Conservation (phyloP, 2,888 invertebrate genomes). For the Nineta flava region DNA sequence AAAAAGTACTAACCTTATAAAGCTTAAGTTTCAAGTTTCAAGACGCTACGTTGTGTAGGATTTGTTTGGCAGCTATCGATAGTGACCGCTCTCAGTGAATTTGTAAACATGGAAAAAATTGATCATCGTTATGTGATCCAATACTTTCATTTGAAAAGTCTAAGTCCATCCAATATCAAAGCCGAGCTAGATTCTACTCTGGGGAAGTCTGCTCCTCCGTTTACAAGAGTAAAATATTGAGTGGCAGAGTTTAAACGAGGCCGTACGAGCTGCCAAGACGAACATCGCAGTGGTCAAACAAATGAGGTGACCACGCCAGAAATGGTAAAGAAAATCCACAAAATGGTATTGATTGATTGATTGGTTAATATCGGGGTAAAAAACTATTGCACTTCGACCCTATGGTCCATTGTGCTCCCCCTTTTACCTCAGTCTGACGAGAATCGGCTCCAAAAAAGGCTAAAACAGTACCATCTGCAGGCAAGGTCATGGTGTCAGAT, state of each 20-base stretch:
- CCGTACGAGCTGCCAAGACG: neutral
- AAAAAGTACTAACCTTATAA: neutral
- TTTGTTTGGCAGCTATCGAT: conserved; percentile 7
- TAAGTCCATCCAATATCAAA: conserved; percentile 14
- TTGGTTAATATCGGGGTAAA: no score
- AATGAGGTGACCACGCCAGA: conserved; percentile 6
- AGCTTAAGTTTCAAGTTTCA: conserved; percentile 6
- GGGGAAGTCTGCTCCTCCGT: conserved; percentile 13
- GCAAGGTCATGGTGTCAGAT: neutral
- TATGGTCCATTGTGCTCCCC: no score
- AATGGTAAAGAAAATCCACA: conserved; percentile 11
- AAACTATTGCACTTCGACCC: no score
- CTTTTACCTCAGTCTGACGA: conserved; percentile 5
- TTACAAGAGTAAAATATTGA: conserved; percentile 3
- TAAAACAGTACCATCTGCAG: conserved; percentile 11
- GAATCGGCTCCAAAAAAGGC: conserved; percentile 12
- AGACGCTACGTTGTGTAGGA: conserved; percentile 7
- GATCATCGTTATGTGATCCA: no score
- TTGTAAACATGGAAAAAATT: no score
- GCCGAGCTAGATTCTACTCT: conserved; percentile 15
- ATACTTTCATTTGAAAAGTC: conserved; percentile 10
- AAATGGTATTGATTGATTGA: conserved; percentile 9
- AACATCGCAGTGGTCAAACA: conserved; percentile 10
- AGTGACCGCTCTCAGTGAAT: no score
- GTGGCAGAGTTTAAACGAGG: conserved; percentile 12